A percentile compares a stretch with the other conserved stretches of the same genome.
Evolutionary conservation across 2,888 invertebrate genomes (phyloP).

Genomic region (Cistogaster globosa): DNA sequence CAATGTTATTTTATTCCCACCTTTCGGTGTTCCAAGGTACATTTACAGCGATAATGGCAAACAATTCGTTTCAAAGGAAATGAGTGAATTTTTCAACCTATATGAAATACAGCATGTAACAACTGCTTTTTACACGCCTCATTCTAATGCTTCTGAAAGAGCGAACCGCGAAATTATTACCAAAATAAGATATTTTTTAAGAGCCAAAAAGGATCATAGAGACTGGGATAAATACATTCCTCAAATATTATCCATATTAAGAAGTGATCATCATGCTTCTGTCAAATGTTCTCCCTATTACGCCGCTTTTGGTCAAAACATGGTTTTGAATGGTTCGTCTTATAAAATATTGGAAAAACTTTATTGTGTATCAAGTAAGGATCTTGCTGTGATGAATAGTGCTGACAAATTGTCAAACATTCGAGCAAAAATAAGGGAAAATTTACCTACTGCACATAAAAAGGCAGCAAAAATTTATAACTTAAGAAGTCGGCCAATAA

Average conservation of each 20-base stretch:
- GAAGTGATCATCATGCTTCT: constrained; percentile 1
- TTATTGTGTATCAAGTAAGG: neutral
- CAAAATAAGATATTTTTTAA: constrained; percentile 8
- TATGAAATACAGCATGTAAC: too few species aligned
- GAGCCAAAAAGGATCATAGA: neutral
- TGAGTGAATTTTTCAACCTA: too few species aligned
- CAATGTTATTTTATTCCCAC: too few species aligned
- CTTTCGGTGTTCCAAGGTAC: too few species aligned
- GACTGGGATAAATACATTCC: constrained; percentile 34
- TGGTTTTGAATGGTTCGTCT: constrained; percentile 17
- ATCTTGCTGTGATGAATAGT: neutral
- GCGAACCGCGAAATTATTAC: constrained; percentile 50
- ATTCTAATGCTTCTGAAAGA: constrained; percentile 55
- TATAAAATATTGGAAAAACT: constrained; percentile 29
- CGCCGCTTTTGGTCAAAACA: constrained; percentile 8
- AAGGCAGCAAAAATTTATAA: too few species aligned
- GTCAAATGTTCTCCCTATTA: constrained; percentile 8
- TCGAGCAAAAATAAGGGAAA: neutral
- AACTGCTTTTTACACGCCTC: neutral
- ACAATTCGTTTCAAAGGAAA: too few species aligned
- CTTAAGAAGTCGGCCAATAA: too few species aligned
- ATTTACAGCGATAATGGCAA: constrained; percentile 20
- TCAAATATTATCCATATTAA: neutral
- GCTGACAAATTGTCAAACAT: neutral
- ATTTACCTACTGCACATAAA: constrained; percentile 9